Percentiles rank a stretch among this genome's conserved stretches.
Evolutionary conservation across 1,140 invertebrate genomes (phyloP).

Genomic region (Aphelenchoides besseyi): DNA sequence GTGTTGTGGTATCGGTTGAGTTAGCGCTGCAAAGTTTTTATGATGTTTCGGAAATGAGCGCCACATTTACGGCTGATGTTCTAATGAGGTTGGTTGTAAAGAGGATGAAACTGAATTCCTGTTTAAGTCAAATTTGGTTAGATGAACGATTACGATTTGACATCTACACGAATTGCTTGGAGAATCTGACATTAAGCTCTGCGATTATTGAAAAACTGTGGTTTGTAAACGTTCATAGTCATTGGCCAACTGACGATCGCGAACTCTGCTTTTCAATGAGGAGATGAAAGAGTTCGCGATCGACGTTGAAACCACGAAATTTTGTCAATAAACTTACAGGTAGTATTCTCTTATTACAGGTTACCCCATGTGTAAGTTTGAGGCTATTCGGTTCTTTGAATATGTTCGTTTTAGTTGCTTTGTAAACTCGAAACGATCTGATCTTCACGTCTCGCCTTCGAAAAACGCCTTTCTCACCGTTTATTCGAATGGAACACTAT

Average conservation of each 20-base stretch:
- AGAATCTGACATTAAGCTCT: constrained; percentile 48
- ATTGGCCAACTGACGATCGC: not conserved
- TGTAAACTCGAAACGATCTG: constrained; percentile 42
- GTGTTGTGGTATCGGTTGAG: constrained; percentile 42
- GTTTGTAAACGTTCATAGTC: constrained; percentile 16
- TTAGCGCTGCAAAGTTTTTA: constrained; percentile 41
- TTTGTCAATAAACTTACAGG: not conserved
- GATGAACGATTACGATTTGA: constrained; percentile 36
- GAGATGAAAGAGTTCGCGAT: constrained; percentile 29
- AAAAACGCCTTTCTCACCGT: constrained; percentile 49
- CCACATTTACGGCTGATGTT: constrained; percentile 50
- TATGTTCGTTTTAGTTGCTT: constrained; percentile 32
- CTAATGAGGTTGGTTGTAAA: constrained; percentile 35
- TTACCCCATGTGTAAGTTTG: not conserved
- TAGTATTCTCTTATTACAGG: not conserved
- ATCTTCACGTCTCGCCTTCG: constrained; percentile 45
- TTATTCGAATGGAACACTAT: constrained; percentile 49
- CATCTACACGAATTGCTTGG: constrained; percentile 35
- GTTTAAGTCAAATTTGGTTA: constrained; percentile 48
- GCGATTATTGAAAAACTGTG: constrained; percentile 46
- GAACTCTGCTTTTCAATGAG: not conserved
- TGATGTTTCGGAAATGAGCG: constrained; percentile 24
- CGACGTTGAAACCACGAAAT: constrained; percentile 25
- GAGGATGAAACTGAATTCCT: not conserved
- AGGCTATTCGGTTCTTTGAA: not conserved